Evolutionary conservation across 2,113 vertebrate species (phyloP).

Genomic region (Oryzias woworae): DNA sequence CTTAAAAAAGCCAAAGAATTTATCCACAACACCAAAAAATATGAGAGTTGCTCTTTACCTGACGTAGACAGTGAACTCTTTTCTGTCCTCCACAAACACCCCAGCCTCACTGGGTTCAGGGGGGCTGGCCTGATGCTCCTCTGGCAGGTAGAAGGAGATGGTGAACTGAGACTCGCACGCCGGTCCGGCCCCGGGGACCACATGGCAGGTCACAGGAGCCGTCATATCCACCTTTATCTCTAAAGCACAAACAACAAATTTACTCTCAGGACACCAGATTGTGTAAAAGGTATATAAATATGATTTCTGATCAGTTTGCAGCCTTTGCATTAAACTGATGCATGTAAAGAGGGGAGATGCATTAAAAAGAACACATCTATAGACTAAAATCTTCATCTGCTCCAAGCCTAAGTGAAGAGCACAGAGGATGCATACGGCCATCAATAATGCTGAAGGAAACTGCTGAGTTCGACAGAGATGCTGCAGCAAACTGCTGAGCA

Average conservation of each 20-base stretch:
- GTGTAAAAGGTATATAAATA: background rate
- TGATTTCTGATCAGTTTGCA: conserved; percentile 4
- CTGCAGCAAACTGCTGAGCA: conserved; percentile 55
- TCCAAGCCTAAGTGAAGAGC: conserved; percentile 19
- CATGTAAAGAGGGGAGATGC: background rate
- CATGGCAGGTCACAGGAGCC: conserved; percentile 71
- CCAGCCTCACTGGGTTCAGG: conserved; percentile 71
- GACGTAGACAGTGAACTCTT: conserved; percentile 77
- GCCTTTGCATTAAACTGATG: conserved; percentile 1
- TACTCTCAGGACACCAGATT: background rate
- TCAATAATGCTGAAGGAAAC: conserved; percentile 40
- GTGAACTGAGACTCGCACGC: conserved; percentile 74
- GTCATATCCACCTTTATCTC: conserved; percentile 81
- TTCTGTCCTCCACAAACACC: conserved; percentile 80
- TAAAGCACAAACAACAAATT: conserved; percentile 38
- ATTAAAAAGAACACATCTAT: conserved; percentile 20
- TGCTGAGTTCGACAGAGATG: conserved; percentile 35
- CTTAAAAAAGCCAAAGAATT: background rate
- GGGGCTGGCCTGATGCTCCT: conserved; percentile 73
- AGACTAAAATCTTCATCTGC: conserved; percentile 7
- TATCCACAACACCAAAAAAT: background rate
- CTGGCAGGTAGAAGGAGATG: conserved; percentile 73
- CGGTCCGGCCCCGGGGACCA: conserved; percentile 75
- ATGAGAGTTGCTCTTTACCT: conserved; percentile 53
- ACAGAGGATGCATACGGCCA: conserved; percentile 47